Evolutionary conservation across 2,888 invertebrate genomes (phyloP).

Genomic region (Drosophila ezoana): DNA sequence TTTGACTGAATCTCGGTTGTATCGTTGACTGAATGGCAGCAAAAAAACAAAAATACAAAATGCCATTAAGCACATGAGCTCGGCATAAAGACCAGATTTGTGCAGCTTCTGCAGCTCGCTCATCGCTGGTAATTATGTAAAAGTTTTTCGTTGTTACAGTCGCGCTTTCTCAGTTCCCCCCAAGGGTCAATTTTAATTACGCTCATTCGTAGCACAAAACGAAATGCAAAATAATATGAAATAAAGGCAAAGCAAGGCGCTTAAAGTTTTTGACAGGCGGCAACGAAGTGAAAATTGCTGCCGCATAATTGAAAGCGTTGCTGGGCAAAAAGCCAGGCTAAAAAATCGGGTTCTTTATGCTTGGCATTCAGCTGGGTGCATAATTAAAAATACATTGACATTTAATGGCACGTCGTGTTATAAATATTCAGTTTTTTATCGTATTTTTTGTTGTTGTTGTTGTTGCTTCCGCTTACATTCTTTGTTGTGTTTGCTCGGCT

Average conservation of each 20-base stretch:
- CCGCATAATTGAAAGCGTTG: constrained; percentile 68
- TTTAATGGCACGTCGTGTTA: constrained; percentile 68
- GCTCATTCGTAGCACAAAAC: constrained; percentile 67
- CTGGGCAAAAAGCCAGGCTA: constrained; percentile 43
- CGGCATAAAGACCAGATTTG: constrained; percentile 27
- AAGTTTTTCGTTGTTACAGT: constrained; percentile 38
- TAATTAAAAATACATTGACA: constrained; percentile 80
- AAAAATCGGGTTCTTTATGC: constrained; percentile 44
- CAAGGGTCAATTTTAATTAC: constrained; percentile 80
- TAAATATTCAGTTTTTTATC: constrained; percentile 65
- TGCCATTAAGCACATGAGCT: constrained; percentile 61
- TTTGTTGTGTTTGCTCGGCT: constrained; percentile 46
- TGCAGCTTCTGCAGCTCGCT: constrained; percentile 34
- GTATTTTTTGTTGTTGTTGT: constrained; percentile 9
- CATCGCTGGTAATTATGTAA: constrained; percentile 52
- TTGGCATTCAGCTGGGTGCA: constrained; percentile 58
- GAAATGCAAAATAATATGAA: constrained; percentile 55
- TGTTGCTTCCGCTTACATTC: constrained; percentile 24
- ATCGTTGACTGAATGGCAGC: constrained; percentile 41
- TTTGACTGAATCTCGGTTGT: constrained; percentile 24
- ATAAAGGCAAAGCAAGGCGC: constrained; percentile 54
- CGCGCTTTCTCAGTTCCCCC: no score
- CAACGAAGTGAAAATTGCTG: constrained; percentile 75
- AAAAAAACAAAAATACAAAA: constrained; percentile 22
- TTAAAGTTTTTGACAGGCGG: constrained; percentile 69